Base-by-base conservation (phyloP, 1,140 invertebrate species). In the Laupala kohalensis region DNA sequence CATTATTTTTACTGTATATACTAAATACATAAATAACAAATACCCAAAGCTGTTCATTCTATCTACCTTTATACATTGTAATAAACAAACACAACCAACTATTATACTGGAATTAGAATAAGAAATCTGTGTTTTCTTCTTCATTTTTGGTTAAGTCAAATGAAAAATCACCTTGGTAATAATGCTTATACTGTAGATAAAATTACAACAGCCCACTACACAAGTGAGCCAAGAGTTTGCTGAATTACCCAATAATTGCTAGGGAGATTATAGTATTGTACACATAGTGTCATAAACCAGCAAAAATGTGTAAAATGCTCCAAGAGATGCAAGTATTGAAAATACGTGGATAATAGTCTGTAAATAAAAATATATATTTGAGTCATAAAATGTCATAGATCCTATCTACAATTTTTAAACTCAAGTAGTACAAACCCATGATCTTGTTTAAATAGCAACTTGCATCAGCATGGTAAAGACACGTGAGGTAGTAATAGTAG, bases 111-210 rank as follows among this genome's bases (percentile, higher is more conserved):
- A n/a, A n/a, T n/a, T n/a, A n/a, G n/a, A n/a, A n/a, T n/a, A n/a
- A n/a, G n/a, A n/a, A n/a, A n/a, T n/a, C n/a, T n/a, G n/a, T n/a
- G n/a, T n/a, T 6, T 23, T n/a, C n/a, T n/a, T n/a, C n/a, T n/a
- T n/a, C n/a, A n/a, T n/a, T n/a, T n/a, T n/a, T n/a, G n/a, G n/a
- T n/a, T n/a, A n/a, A n/a, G n/a, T n/a, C n/a, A n/a, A n/a, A n/a
- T n/a, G n/a, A n/a, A n/a, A n/a, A n/a, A n/a, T n/a, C n/a, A 96
- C 94, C 94, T 92, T 62, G 95, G 95, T 74, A 95, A 81, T 29
- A 96, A 82, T 65, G 93, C 90, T 25, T 92, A 80, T 25, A 94
- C 87, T 29, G 89, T 86, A 64, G 90, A 88, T 64, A 97, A 79
- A 30, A 91, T 72, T 37, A 95, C 86, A 30, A 90, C 87, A 25